Base-by-base conservation (phyloP, 2,113 vertebrate species). In the Butastur rufipennis region DNA sequence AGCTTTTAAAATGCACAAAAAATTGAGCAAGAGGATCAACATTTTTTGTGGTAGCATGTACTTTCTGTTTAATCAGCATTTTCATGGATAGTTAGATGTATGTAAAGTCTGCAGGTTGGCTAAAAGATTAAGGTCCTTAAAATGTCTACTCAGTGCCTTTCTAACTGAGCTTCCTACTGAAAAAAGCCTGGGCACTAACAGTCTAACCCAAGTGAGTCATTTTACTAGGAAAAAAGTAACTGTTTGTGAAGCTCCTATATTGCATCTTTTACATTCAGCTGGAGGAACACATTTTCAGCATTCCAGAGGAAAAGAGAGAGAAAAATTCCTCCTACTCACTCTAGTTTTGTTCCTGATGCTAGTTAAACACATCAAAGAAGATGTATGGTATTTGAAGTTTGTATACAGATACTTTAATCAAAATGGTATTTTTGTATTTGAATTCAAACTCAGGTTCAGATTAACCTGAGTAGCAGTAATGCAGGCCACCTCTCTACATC, bases 361-460 rank as follows among this genome's bases (percentile, higher is more conserved):
- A 85, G 96, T 95, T 79, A 95, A 88, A 70, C 45, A 79, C 62
- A 94, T 94, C 77, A 91, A 73, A 89, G 65, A 86, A 4, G 23
- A 84, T 0, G 3, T 25, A 56, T 38, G 83, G 36, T 63, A 82
- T 85, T 94, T 95, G 86, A 95, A 81, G 73, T 80, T 93, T 89
- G 70, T 68, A 61, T 56, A 68, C 7, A 72, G 77, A 81, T 26
- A 53, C 31, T 63, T 74, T 56, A 95, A 84, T 48, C 52, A 89
- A 90, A 91, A 91, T 19, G 2, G 17, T 79, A 58, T 73, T 94
- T 92, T 59, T 71, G 21, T 52, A 43, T 81, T 86, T 52, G 50
- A 94, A 74, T 95, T 86, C 47, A 87, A 68, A 81, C 45, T 91
- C 34, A 31, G 34, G 56, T 74, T 83, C 68, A 71, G 81, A 86